Percentiles rank a stretch among this genome's conserved stretches.
Conservation (phyloP, 2,888 invertebrate species). For the Coecobrya sp. region DNA sequence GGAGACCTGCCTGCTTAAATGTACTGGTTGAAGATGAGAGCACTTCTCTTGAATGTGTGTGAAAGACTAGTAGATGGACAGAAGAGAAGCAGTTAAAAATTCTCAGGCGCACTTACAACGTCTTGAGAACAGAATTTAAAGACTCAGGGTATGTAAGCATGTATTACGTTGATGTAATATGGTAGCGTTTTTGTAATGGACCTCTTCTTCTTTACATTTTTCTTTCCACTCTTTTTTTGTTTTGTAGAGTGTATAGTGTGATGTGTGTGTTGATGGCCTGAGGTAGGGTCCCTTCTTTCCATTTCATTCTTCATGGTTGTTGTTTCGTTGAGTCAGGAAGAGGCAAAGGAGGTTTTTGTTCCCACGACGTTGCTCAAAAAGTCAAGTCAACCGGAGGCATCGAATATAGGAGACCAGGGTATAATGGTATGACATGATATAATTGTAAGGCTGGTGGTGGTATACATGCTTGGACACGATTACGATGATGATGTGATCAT, state of each 20-base stretch:
- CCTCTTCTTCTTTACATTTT: conserved; percentile 47
- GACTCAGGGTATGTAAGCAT: background rate
- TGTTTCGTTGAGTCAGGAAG: conserved; percentile 27
- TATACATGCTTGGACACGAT: conserved; percentile 20
- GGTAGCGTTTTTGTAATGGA: conserved; percentile 33
- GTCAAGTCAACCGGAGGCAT: conserved; percentile 76
- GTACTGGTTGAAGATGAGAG: background rate
- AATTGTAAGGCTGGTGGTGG: background rate
- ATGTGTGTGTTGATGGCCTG: conserved; percentile 77
- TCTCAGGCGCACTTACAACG: conserved; percentile 71
- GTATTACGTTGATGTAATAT: background rate
- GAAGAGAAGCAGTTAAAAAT: conserved; percentile 24
- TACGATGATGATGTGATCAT: conserved; percentile 38
- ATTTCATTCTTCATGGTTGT: conserved; percentile 58
- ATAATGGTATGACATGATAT: background rate
- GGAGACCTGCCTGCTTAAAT: conserved; percentile 33
- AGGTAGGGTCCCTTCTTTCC: conserved; percentile 71
- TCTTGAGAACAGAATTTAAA: conserved; percentile 28
- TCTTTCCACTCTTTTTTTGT: conserved; percentile 11
- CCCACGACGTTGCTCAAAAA: conserved; percentile 72
- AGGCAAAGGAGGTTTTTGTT: conserved; percentile 61
- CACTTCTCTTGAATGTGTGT: conserved; percentile 3
- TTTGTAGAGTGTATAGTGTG: conserved; percentile 33
- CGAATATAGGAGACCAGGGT: conserved; percentile 4
- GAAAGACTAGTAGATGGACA: background rate